phyloP scores from a whole-genome alignment of 2,113 vertebrate genomes.

The Zingel zingel region DNA sequence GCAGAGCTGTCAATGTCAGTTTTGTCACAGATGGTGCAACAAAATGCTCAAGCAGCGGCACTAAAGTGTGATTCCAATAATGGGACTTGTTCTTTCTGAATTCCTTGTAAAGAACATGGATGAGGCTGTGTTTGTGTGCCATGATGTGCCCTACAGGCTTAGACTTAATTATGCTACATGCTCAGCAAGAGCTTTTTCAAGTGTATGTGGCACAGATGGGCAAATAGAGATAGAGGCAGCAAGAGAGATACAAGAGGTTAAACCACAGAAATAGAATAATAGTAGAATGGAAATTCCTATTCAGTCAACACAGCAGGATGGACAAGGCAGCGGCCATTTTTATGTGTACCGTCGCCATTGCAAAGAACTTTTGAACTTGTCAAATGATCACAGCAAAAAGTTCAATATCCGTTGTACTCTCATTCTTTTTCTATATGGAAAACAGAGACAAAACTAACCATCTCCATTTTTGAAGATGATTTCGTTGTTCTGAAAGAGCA shows the following conservation, averaged over 20 bases:
- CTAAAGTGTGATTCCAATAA: slow-evolving; percentile 20
- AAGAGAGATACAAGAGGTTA: background rate
- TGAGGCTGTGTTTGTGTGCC: slow-evolving; percentile 33
- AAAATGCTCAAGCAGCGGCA: slow-evolving; percentile 29
- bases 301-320: too few relatives aligned
- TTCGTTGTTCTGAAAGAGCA: slow-evolving; percentile 99
- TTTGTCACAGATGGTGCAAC: slow-evolving; percentile 44
- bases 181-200: slow-evolving; percentile 17
- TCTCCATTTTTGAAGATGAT: slow-evolving; percentile 99
- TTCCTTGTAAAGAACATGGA: slow-evolving; percentile 1
- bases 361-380: too few relatives aligned
- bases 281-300: too few relatives aligned
- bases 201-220: background rate
- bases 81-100: slow-evolving; percentile 17
- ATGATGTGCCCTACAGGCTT: slow-evolving; percentile 25
- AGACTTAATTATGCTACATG: slow-evolving; percentile 30
- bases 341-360: too few relatives aligned
- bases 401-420: too few relatives aligned
- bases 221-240: background rate
- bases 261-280: background rate
- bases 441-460: slow-evolving; percentile 84
- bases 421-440: too few relatives aligned
- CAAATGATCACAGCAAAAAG: too few relatives aligned
- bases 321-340: too few relatives aligned
- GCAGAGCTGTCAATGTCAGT: slow-evolving; percentile 61